phyloP scores from a whole-genome alignment of 2,888 invertebrate species.

The Rutpela maculata region DNA sequence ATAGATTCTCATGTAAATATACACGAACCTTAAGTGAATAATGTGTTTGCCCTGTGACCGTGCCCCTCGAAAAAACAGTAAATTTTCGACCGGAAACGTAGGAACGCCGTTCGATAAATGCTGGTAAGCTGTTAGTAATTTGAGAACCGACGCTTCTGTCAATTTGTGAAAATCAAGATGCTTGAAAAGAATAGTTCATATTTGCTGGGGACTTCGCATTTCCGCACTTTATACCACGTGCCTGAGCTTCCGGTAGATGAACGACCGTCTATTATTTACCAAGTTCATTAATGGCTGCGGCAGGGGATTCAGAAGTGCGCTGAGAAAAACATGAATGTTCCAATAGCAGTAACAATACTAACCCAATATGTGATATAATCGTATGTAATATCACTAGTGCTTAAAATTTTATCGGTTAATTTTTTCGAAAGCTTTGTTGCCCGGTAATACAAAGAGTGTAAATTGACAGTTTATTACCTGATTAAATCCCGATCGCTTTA shows the following conservation, averaged over 20 bases:
- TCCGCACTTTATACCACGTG: constrained; percentile 41
- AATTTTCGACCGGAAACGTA: constrained; percentile 21
- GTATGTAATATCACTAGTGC: no score
- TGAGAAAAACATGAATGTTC: background rate
- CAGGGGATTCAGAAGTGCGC: background rate
- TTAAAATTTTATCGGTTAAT: no score
- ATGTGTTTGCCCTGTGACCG: constrained; percentile 14
- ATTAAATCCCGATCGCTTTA: no score
- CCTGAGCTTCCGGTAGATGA: constrained; percentile 27
- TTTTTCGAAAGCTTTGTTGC: no score
- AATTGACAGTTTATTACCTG: no score
- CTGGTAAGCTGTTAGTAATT: constrained; percentile 29
- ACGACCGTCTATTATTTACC: constrained; percentile 31
- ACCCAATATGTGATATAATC: no score
- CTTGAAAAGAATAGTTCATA: constrained; percentile 26
- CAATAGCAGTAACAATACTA: background rate
- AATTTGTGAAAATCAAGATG: constrained; percentile 37
- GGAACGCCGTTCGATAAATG: constrained; percentile 11
- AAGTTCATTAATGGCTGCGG: background rate
- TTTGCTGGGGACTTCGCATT: constrained; percentile 31
- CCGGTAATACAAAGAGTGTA: no score
- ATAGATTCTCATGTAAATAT: no score
- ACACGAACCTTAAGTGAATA: background rate
- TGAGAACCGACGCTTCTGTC: constrained; percentile 39
- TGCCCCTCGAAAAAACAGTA: constrained; percentile 8